Evolutionary conservation across 2,888 invertebrate species (phyloP), one percentile per base, ranked within the genome.

Genomic region (Noctua comes): DNA sequence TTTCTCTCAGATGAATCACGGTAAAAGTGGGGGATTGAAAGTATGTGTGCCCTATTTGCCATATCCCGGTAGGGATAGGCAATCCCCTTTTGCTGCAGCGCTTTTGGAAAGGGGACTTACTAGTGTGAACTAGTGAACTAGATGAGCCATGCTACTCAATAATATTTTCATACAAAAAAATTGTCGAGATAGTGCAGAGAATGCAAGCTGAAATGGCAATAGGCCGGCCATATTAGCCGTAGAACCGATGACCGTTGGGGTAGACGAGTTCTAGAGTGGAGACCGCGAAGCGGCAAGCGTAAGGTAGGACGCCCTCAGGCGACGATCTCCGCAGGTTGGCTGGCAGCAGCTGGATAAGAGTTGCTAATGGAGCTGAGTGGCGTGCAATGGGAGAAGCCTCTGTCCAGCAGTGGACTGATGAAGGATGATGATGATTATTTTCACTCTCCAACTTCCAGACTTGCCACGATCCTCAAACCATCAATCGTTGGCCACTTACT

Each of bases 11-110:
- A 43, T 80, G 86, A 86, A 51, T 86, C 80, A 86, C 68, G n/a
- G 75, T 77, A 79, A 82, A 77, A 79, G 78, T 54, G 59, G 72
- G 82, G 77, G 73, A 78, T 77, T n/a, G 76, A 77, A 81, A 59
- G 72, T 68, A 24, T 54, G 40, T 16, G 16, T n/a, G 85, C 40
- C 40, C 82, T 82, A 83, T 43, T 82, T 85, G 6, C 0, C n/a
- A 68, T 65, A 73, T 83, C 85, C 85, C 69, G 76, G 48, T 57
- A 31, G 57, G 13, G 54, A 80, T 40, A 65, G 31, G 73, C 16
- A 5, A 71, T 16, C n/a, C 27, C 54, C 40, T 31, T 57, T 57
- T 27, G 43, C 36, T 16, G 66, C 43, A 43, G 24, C 43, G 16
- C 24, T 24, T 66, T 43, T n/a, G 43, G 66, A 16, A n/a, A 43